phyloP scores from a whole-genome alignment of 2,888 invertebrate species.

The Rhodophaea formosa region DNA sequence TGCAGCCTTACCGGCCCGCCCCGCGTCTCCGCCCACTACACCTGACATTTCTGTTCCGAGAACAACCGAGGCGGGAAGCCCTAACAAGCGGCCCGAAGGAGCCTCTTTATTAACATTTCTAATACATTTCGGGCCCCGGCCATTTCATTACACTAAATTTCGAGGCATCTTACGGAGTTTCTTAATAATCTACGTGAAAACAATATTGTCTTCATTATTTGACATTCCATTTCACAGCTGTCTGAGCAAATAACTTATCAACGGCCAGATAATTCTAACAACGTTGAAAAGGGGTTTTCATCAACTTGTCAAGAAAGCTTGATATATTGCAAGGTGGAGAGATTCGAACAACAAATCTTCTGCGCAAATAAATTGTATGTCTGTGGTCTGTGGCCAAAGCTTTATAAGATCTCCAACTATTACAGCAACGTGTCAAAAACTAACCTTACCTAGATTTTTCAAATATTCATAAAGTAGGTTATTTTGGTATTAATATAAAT shows the following conservation, averaged over 20 bases:
- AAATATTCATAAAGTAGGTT: too few relatives aligned
- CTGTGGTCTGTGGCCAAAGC: too few relatives aligned
- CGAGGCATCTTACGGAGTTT: not conserved
- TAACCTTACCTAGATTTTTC: too few relatives aligned
- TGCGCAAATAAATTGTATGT: not conserved
- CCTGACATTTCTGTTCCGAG: constrained; percentile 11
- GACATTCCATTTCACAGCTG: constrained; percentile 10
- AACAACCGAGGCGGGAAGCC: not conserved
- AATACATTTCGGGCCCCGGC: not conserved
- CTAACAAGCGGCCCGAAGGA: constrained; percentile 7
- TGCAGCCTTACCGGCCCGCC: constrained; percentile 33
- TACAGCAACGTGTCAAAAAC: too few relatives aligned
- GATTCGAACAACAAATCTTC: not conserved
- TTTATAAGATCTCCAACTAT: too few relatives aligned
- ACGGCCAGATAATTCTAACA: not conserved
- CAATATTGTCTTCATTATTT: constrained; percentile 3
- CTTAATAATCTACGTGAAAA: not conserved
- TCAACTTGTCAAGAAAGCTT: constrained; percentile 7
- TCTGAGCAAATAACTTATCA: constrained; percentile 9
- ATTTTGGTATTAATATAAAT: too few relatives aligned
- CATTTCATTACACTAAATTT: not conserved
- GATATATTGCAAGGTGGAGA: not conserved
- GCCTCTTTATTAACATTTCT: not conserved
- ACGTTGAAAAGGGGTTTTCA: constrained; percentile 9
- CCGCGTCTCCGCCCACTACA: constrained; percentile 23